Percentiles rank a stretch among this genome's conserved stretches.
phyloP scores from a whole-genome alignment of 2,113 vertebrate genomes.

The Plotosus lineatus region DNA sequence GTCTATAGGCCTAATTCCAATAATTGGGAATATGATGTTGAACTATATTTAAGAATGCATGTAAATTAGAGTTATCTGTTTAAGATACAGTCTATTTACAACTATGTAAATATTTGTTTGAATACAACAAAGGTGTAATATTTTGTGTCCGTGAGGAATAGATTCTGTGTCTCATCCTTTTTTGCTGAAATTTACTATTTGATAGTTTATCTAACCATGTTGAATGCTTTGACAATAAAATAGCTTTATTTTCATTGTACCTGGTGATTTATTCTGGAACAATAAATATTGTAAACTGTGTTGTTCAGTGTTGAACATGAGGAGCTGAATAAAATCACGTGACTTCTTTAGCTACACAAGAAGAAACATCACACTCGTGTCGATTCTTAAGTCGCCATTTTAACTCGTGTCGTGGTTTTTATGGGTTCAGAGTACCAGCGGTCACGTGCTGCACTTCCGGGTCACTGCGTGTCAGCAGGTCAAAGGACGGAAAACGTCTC shows the following conservation, averaged over 20 bases:
- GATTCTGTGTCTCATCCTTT: slow-evolving; percentile 86
- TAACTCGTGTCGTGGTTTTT: not conserved
- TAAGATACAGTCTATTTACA: slow-evolving; percentile 80
- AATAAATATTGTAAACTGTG: not conserved
- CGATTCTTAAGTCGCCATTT: not conserved
- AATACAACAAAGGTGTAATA: slow-evolving; percentile 87
- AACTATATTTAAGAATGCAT: slow-evolving; percentile 84
- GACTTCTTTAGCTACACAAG: not conserved
- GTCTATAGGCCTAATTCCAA: slow-evolving; percentile 61
- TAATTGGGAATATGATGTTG: slow-evolving; percentile 73
- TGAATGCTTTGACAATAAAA: slow-evolving; percentile 99
- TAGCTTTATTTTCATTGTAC: slow-evolving; percentile 97
- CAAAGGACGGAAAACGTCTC: not conserved
- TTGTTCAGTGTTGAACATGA: not conserved
- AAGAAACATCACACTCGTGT: not conserved
- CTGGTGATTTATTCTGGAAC: slow-evolving; percentile 45
- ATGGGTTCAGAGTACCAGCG: too few species aligned
- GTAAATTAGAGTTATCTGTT: slow-evolving; percentile 81
- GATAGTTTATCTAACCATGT: slow-evolving; percentile 98
- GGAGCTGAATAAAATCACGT: not conserved
- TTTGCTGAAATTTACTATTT: slow-evolving; percentile 91
- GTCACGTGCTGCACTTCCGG: not conserved
- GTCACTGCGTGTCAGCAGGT: not conserved
- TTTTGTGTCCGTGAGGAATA: slow-evolving; percentile 94
- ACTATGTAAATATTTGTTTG: slow-evolving; percentile 85